Conservation (phyloP, 2,113 vertebrate genomes). For the Cyanoderma ruficeps region DNA sequence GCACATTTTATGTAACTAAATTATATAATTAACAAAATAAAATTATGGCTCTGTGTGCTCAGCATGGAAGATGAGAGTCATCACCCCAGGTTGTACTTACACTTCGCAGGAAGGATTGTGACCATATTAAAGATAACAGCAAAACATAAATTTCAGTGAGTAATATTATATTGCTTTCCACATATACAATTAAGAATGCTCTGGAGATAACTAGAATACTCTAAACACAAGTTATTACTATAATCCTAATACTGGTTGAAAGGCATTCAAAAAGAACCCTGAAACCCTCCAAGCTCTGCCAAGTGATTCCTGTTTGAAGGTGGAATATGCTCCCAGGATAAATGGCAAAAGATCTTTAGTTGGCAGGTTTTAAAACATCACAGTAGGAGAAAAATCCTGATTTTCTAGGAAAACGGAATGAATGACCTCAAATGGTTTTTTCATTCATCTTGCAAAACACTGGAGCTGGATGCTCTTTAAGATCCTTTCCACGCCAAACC, state of each 20-base stretch:
- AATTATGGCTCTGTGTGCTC: not conserved
- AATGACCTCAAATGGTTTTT: not conserved
- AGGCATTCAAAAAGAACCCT: not conserved
- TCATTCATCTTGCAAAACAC: not conserved
- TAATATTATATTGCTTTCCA: not conserved
- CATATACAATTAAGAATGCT: not conserved
- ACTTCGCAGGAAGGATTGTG: not conserved
- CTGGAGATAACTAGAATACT: not conserved
- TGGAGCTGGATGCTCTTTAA: not conserved
- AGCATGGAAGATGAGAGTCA: not conserved
- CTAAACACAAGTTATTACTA: not conserved
- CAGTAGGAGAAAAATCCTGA: not conserved
- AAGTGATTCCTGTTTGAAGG: not conserved
- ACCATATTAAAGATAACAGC: not conserved
- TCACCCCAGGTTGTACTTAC: not conserved
- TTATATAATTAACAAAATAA: not conserved
- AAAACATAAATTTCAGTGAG: not conserved
- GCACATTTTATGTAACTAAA: not conserved
- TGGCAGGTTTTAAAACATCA: not conserved
- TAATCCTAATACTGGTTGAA: not conserved
- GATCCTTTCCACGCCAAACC: not conserved
- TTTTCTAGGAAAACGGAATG: not conserved
- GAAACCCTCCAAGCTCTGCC: conserved; percentile 3
- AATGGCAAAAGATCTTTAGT: not conserved
- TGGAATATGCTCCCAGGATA: not conserved